phyloP scores from a whole-genome alignment of 2,797 vertebrate species.

The Lithobates pipiens region DNA sequence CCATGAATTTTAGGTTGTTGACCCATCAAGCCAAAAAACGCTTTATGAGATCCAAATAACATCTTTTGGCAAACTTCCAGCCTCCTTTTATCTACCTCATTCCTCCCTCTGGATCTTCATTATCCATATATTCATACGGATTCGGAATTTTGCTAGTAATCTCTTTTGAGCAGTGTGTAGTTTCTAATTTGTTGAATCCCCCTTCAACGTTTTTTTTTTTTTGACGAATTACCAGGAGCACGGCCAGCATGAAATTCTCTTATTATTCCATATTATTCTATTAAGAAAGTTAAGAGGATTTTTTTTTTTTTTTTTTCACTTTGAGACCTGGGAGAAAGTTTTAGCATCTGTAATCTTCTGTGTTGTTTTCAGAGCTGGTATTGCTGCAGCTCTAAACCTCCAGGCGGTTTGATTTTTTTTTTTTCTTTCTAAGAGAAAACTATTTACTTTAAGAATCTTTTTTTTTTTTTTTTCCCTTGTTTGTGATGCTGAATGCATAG shows the following conservation, averaged over 20 bases:
- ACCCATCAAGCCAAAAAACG: not conserved
- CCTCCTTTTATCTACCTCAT: not conserved
- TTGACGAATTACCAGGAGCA: not conserved
- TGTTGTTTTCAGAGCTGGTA: constrained; percentile 10
- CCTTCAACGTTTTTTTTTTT: constrained; percentile 3
- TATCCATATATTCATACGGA: not conserved
- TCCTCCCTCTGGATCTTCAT: not conserved
- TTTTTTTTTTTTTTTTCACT: not conserved
- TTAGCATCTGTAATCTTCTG: constrained; percentile 26
- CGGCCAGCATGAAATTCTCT: not conserved
- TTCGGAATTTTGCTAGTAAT: not conserved
- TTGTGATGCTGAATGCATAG: constrained; percentile 28
- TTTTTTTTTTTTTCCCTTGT: constrained; percentile 7
- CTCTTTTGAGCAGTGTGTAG: not conserved
- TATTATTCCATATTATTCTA: not conserved
- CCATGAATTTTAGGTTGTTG: not conserved
- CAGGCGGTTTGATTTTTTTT: constrained; percentile 32
- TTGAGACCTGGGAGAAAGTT: constrained; percentile 23
- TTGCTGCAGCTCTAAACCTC: constrained; percentile 37
- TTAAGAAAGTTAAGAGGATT: constrained; percentile 19
- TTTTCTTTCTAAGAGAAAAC: constrained; percentile 28
- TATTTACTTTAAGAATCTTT: constrained; percentile 48
- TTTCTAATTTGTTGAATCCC: constrained; percentile 6
- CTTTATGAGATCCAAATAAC: not conserved
- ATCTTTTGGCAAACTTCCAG: not conserved